Conservation (phyloP, 2,113 vertebrate species). For the Spilogale gracilis region DNA sequence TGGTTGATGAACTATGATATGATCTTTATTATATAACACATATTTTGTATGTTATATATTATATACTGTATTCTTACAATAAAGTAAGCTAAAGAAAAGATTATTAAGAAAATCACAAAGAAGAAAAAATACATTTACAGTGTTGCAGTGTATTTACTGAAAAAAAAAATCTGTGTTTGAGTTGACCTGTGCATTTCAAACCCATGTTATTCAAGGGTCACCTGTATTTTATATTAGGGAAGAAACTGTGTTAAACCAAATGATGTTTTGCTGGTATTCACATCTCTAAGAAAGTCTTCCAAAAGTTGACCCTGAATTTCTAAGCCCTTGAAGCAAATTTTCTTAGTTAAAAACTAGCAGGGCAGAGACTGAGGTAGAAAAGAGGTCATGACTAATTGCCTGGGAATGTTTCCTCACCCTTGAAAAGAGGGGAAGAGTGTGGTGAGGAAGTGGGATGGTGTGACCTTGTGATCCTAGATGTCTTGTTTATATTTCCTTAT, state of each 20-base stretch:
- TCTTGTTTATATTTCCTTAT: constrained; percentile 67
- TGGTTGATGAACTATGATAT: not conserved
- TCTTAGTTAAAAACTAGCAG: constrained; percentile 13
- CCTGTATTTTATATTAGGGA: not conserved
- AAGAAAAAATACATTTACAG: not conserved
- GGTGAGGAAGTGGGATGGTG: constrained; percentile 29
- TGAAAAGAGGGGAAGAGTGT: not conserved
- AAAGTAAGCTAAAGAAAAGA: not conserved
- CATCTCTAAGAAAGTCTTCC: constrained; percentile 40
- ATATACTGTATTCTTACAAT: not conserved
- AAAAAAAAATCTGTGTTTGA: not conserved
- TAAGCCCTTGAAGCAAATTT: constrained; percentile 4
- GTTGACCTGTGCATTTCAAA: not conserved
- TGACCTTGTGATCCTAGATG: constrained; percentile 35
- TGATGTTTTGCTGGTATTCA: constrained; percentile 62
- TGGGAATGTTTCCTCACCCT: not conserved
- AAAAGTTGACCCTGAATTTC: constrained; percentile 19
- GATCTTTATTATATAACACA: not conserved
- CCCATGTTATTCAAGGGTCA: not conserved
- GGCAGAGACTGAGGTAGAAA: constrained; percentile 21
- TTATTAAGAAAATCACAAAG: not conserved
- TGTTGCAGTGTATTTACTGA: not conserved
- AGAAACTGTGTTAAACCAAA: constrained; percentile 1
- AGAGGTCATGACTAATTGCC: constrained; percentile 47
- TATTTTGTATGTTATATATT: not conserved